These are phyloP conservation scores for Popillia japonica DNA, from an alignment of 1,140 invertebrate genomes.

Conservation along the genomic window DNA sequence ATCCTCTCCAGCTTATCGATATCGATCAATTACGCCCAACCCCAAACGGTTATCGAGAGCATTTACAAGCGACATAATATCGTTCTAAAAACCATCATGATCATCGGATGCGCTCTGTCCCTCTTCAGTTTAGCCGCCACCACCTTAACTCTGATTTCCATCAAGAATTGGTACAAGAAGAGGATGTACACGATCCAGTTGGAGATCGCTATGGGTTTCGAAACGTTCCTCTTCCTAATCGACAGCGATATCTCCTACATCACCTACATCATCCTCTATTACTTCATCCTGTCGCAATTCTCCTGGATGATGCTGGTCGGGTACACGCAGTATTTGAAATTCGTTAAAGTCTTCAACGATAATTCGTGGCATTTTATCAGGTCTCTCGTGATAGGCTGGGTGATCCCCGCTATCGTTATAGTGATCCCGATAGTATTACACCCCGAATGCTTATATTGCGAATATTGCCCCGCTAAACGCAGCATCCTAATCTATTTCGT, in stretches of 20 bases:
- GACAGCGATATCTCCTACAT: constrained; percentile 61
- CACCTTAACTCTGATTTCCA: constrained; percentile 66
- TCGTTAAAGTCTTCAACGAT: constrained; percentile 66
- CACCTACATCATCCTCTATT: constrained; percentile 67
- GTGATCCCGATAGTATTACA: constrained; percentile 56
- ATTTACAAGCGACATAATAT: constrained; percentile 13
- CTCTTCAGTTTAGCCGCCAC: constrained; percentile 66
- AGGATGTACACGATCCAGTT: constrained; percentile 69
- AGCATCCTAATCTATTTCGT: constrained; percentile 63
- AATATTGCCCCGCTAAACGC: constrained; percentile 66
- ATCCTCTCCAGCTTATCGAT: constrained; percentile 27
- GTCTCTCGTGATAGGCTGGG: constrained; percentile 54
- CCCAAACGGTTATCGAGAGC: constrained; percentile 2
- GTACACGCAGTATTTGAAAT: constrained; percentile 68
- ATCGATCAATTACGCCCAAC: constrained; percentile 32
- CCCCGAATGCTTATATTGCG: constrained; percentile 60
- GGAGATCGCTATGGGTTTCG: constrained; percentile 65
- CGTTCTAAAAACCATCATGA: constrained; percentile 65
- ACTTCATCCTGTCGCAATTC: constrained; percentile 68
- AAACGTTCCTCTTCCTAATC: constrained; percentile 66
- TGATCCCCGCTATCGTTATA: constrained; percentile 49
- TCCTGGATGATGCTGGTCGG: constrained; percentile 73
- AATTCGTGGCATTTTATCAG: constrained; percentile 56
- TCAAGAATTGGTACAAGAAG: constrained; percentile 66
- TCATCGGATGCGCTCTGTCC: constrained; percentile 68